A percentile compares a stretch with the other conserved stretches of the same genome.
These are phyloP conservation scores for Heliothis virescens DNA, from an alignment of 1,140 invertebrate genomes.

Conservation along the genomic window DNA sequence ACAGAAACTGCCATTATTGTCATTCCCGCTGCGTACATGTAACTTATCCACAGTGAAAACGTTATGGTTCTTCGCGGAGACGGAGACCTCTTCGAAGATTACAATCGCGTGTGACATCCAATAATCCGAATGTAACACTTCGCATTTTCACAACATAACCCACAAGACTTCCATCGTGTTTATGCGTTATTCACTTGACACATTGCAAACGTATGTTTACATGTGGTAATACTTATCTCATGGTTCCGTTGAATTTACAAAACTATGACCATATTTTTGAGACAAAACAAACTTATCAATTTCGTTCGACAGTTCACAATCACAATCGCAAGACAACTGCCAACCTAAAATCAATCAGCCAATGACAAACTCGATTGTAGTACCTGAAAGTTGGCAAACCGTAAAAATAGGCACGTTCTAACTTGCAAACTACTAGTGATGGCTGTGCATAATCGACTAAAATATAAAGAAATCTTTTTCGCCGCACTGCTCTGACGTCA, in stretches of 20 bases:
- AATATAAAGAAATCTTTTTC: too few relatives aligned
- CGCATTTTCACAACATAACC: constrained; percentile 72
- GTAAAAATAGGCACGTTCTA: constrained; percentile 44
- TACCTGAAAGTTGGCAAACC: constrained; percentile 43
- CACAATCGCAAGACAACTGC: constrained; percentile 64
- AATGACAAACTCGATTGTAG: constrained; percentile 50
- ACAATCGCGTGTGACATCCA: constrained; percentile 73
- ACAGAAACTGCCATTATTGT: constrained; percentile 93
- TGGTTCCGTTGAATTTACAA: constrained; percentile 71
- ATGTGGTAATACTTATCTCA: constrained; percentile 67
- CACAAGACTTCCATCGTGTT: constrained; percentile 55
- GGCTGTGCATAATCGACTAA: constrained; percentile 19
- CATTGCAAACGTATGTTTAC: constrained; percentile 46
- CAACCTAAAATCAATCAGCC: constrained; percentile 58
- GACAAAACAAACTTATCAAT: constrained; percentile 82
- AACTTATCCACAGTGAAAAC: constrained; percentile 70
- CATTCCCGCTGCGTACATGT: constrained; percentile 87
- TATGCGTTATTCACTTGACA: constrained; percentile 51
- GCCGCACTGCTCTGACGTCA: too few relatives aligned
- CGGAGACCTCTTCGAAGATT: constrained; percentile 63
- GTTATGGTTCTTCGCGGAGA: constrained; percentile 68
- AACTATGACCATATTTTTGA: constrained; percentile 68
- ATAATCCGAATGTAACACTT: constrained; percentile 70
- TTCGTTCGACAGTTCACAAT: constrained; percentile 70
- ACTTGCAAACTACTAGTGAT: constrained; percentile 34